Base-by-base conservation (phyloP, 2,888 invertebrate genomes). In the Cremastobaeus sp. region DNA sequence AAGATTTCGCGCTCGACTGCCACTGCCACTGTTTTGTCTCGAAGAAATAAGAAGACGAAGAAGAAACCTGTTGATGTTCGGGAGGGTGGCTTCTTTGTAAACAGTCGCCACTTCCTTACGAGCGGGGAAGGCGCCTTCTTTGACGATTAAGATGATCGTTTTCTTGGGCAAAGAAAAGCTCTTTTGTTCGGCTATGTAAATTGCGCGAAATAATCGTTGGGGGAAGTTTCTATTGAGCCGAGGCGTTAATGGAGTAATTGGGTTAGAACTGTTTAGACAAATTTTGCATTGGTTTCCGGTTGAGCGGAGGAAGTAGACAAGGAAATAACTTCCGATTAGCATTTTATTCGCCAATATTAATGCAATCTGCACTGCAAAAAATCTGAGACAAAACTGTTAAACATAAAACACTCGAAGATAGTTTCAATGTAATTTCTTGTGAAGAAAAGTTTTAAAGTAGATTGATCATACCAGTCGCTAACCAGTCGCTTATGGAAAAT, bases 61-160 rank as follows among this genome's bases (percentile, higher is more conserved):
- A 76, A 78, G 79, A 68, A 78, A 86, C 86, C 85, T 84, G 86
- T 86, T 84, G 85, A 82, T 81, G 66, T 39, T 47, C 48, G 59
- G 59, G 28, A 74, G 74, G 74, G 74, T 65, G 17, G 9, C 37
- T 73, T 55, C 55, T 43, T 68, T 55, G n/a, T 14, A 54, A 14
- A 8, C 20, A 6, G 21, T 28, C 32, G 45, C 45, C 41, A 50
- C 48, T 60, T 60, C 43, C 73, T 73, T 66, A 35, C 32, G 35
- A 65, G 37, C 34, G 9, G 21, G 18, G 20, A 45, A 48, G 28
- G 54, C 32, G 21, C 59, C 59, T 59, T 52, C 71, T 65, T 45
- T 52, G 37, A 52, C 54, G 59, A 71, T 71, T 71, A 65, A 65
- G 71, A 59, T 52, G 71, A 54, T 71, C 65, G 50, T 12, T 39